A percentile compares a stretch with the other conserved stretches of the same genome.
Evolutionary conservation across 2,113 vertebrate genomes (phyloP).

Genomic region (Paratilapia polleni): DNA sequence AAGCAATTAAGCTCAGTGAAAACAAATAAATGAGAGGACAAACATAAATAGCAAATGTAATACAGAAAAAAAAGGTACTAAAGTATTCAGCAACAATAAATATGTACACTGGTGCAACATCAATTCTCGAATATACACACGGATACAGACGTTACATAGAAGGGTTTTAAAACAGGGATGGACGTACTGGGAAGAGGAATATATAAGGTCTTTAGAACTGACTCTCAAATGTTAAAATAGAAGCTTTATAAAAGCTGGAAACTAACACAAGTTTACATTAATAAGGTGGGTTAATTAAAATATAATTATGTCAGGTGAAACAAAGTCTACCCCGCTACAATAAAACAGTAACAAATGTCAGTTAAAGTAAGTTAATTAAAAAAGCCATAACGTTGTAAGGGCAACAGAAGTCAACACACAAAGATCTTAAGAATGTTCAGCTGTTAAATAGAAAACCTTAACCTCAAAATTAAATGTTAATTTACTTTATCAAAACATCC

Average conservation of each 20-base stretch:
- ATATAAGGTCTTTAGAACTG: background rate
- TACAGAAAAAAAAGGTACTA: slow-evolving; percentile 10
- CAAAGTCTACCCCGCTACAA: slow-evolving; percentile 25
- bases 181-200: slow-evolving; percentile 1
- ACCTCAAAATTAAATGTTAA: background rate
- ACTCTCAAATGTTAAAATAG: slow-evolving; percentile 41
- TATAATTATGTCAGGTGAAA: slow-evolving; percentile 21
- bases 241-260: slow-evolving; percentile 81
- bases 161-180: slow-evolving; percentile 21
- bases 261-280: slow-evolving; percentile 25
- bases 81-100: slow-evolving; percentile 69
- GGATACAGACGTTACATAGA: background rate
- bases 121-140: slow-evolving; percentile 35
- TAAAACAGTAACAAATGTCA: slow-evolving; percentile 53
- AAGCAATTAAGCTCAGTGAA: background rate
- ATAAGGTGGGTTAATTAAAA: slow-evolving; percentile 56
- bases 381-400: background rate
- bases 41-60: slow-evolving; percentile 70
- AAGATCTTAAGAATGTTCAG: slow-evolving; percentile 45
- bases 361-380: slow-evolving; percentile 38
- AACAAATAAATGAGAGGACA: slow-evolving; percentile 38
- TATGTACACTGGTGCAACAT: slow-evolving; percentile 44
- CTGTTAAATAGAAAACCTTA: slow-evolving; percentile 8
- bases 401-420: background rate
- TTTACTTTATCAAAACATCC: background rate